Percentiles rank a stretch among this genome's conserved stretches.
These are phyloP conservation scores for Lethenteron camtschaticum DNA, from an alignment of 2,113 vertebrate genomes.

Conservation along the genomic window DNA sequence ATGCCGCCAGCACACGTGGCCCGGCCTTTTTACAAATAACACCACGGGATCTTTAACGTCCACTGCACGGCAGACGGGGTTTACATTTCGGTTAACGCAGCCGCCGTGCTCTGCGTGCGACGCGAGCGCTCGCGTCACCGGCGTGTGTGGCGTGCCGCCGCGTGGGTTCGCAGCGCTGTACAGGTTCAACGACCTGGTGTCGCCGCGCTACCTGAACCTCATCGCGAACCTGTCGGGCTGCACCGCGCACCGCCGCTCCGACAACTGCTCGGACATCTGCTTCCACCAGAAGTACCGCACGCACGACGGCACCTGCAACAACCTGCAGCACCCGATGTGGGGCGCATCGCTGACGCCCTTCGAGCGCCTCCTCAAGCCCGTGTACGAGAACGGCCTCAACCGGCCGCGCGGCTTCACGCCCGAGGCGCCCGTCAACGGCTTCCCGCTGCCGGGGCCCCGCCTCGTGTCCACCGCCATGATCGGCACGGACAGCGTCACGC, in stretches of 20 bases:
- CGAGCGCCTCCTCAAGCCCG: constrained; percentile 67
- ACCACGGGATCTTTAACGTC: too few relatives aligned
- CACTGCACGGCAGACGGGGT: too few relatives aligned
- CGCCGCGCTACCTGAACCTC: constrained; percentile 67
- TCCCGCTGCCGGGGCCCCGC: constrained; percentile 49
- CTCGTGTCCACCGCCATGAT: constrained; percentile 70
- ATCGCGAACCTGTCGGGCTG: constrained; percentile 92
- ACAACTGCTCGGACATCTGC: constrained; percentile 95
- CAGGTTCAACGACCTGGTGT: constrained; percentile 93
- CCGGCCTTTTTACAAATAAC: too few relatives aligned
- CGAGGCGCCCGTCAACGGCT: constrained; percentile 37
- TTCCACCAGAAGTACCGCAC: constrained; percentile 91
- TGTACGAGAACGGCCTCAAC: constrained; percentile 91
- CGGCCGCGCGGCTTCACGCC: constrained; percentile 46
- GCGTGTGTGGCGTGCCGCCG: too few relatives aligned
- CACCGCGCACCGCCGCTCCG: constrained; percentile 62
- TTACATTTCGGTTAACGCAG: too few relatives aligned
- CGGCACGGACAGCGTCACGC: constrained; percentile 62
- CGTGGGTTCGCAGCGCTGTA: constrained; percentile 20
- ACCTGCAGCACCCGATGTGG: constrained; percentile 94
- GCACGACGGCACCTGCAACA: constrained; percentile 87
- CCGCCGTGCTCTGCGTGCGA: too few relatives aligned
- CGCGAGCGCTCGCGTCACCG: too few relatives aligned
- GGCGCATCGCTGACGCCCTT: constrained; percentile 82
- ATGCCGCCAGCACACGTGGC: too few relatives aligned